A percentile compares a stretch with the other conserved stretches of the same genome.
phyloP scores from a whole-genome alignment of 2,797 vertebrate genomes.

The Gallinago stenura region DNA sequence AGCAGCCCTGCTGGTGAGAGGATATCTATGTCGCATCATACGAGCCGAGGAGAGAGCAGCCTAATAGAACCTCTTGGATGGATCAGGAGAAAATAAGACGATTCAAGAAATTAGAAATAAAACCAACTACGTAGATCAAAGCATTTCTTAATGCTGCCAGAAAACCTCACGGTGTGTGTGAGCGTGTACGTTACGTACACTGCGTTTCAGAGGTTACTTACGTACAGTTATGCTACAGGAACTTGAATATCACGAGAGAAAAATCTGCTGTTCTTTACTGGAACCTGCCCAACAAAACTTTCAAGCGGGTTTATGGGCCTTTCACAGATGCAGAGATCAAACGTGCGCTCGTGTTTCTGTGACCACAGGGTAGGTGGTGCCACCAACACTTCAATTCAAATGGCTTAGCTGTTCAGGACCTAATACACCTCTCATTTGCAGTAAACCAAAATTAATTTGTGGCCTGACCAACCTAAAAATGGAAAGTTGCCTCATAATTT shows the following conservation, averaged over 20 bases:
- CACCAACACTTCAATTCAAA: background rate
- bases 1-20: background rate
- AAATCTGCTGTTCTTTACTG: background rate
- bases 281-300: background rate
- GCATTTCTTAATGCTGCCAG: background rate
- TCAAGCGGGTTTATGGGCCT: background rate
- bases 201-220: background rate
- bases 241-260: background rate
- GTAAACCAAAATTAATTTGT: background rate
- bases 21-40: background rate
- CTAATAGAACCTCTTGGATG: background rate
- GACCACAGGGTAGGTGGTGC: background rate
- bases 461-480: background rate
- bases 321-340: background rate
- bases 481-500: background rate
- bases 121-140: background rate
- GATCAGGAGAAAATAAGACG: background rate
- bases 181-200: background rate
- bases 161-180: background rate
- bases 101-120: background rate
- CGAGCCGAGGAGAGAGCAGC: background rate
- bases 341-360: fast-evolving
- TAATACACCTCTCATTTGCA: background rate
- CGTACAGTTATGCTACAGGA: background rate
- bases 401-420: background rate